These are phyloP conservation scores for Tapirus terrestris DNA, from an alignment of 2,113 vertebrate species.

Conservation along the genomic window DNA sequence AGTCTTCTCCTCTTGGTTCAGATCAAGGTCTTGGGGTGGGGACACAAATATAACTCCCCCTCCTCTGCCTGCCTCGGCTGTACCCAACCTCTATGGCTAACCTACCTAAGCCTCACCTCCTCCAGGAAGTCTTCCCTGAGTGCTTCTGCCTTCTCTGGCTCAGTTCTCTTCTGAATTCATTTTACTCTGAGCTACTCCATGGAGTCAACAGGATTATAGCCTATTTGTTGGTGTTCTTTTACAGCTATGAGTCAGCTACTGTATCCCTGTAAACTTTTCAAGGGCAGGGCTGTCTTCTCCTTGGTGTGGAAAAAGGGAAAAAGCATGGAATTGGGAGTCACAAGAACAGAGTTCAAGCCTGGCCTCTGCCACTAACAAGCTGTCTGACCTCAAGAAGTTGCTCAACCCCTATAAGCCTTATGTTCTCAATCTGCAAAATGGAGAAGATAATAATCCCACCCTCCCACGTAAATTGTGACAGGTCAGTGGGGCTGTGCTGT, in stretches of 20 bases:
- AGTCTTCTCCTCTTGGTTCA: not conserved
- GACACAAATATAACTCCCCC: not conserved
- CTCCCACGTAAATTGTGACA: not conserved
- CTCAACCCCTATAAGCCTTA: not conserved
- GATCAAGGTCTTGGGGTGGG: not conserved
- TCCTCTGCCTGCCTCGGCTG: not conserved
- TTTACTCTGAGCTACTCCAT: not conserved
- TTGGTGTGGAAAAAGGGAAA: not conserved
- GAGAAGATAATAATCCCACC: not conserved
- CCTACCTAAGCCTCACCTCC: not conserved
- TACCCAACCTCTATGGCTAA: not conserved
- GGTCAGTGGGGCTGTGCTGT: not conserved
- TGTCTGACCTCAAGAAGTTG: not conserved
- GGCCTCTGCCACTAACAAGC: not conserved
- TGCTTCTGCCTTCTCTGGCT: not conserved
- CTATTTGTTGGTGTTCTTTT: not conserved
- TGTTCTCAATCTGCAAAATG: not conserved
- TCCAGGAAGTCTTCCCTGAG: slow-evolving; percentile 21
- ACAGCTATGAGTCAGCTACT: not conserved
- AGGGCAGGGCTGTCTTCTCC: not conserved
- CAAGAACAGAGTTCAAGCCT: slow-evolving; percentile 39
- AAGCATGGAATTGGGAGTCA: slow-evolving; percentile 72
- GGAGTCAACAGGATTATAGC: not conserved
- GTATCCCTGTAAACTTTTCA: not conserved
- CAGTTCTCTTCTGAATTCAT: slow-evolving; percentile 19